Base-by-base conservation (phyloP, 2,797 vertebrate genomes). In the Catharus ustulatus region DNA sequence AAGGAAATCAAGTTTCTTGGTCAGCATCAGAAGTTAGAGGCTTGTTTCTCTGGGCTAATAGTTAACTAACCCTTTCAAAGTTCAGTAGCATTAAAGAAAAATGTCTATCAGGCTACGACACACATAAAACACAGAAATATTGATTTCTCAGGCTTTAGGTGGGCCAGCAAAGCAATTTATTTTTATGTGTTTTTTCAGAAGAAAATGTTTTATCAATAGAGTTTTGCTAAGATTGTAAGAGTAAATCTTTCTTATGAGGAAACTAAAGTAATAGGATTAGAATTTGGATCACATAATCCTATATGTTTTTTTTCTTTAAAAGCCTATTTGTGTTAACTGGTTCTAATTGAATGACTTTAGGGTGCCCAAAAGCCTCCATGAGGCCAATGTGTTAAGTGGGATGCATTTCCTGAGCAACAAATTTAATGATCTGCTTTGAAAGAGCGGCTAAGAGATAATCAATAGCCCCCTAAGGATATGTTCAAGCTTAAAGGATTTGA, bases 351-450 rank as follows among this genome's bases (percentile, higher is more conserved):
- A 90, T 59, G 49, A 81, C 46, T 77, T 58, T 29, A 87, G 24
- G 40, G 55, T 83, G 48, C 43, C 83, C 46, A 87, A 84, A 91
- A 90, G 49, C 62, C 43, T 89, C 55, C 76, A 75, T 52, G 68
- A 64, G 43, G 61, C 51, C 75, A 90, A 68, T 6, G 52, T 63
- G 72, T 85, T 91, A 92, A 92, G 64, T 66, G 48, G 58, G 38
- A 84, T 89, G 58, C 17, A 74, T 86, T 90, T 94, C 29, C 40
- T 22, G 15, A 64, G 51, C 38, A 89, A 75, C 19, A 93, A 90
- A 87, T 93, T 79, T 93, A 87, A 88, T 88, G 51, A 72, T 61
- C 55, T 77, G 26, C 62, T 93, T 95, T 94, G 87, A 84, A 87
- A 87, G 66, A 62, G 29, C 90, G 55, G n/a, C 66, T 90, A 82